Base-by-base conservation (phyloP, 2,888 invertebrate species). In the Germaria angustata region DNA sequence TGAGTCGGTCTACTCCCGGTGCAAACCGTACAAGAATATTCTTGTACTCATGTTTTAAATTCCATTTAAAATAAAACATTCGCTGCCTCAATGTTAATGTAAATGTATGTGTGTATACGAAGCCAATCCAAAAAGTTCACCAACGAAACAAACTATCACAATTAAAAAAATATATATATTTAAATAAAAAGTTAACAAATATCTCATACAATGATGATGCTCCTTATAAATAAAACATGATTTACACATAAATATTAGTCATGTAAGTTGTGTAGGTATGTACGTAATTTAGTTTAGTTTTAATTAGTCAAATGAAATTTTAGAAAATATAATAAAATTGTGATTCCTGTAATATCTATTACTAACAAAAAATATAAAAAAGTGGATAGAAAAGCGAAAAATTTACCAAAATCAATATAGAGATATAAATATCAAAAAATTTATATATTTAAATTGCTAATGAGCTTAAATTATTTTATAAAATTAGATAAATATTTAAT, bases 301-400 rank as follows among this genome's bases (percentile, higher is more conserved):
- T 79, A 34, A 73, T 36, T 79, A 76, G 46, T 15, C 24, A 59
- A 57, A 65, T 66, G 13, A 39, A 76, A 76, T 65, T 51, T 57
- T 65, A 49, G 78, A 66, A n/a, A 39, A 39, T 53, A 61, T 72
- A 28, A 41, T 22, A 36, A 53, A 77, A 69, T 57, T 77, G 80
- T 83, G 80, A 83, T 83, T 83, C 61, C 68, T 77, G 76, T 68
- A 72, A 83, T 53, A 68, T 71, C 3, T 75, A 75, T 55, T 65
- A 57, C 57, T 61, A 66, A 65, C 6, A 22, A 28, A 53, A 9
- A 17, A 73, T 44, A 4, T 46, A 24, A 13, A 24, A 55, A 65
- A 20, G 36, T 39, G 8, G 20, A 4, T 71, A 72, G 22, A 63
- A 49, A 53, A n/a, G 28, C 28, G 28, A 28, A 28, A n/a, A n/a